Evolutionary conservation across 2,113 vertebrate genomes (phyloP), one percentile per base, ranked within the genome.

Genomic region (Polypterus senegalus): DNA sequence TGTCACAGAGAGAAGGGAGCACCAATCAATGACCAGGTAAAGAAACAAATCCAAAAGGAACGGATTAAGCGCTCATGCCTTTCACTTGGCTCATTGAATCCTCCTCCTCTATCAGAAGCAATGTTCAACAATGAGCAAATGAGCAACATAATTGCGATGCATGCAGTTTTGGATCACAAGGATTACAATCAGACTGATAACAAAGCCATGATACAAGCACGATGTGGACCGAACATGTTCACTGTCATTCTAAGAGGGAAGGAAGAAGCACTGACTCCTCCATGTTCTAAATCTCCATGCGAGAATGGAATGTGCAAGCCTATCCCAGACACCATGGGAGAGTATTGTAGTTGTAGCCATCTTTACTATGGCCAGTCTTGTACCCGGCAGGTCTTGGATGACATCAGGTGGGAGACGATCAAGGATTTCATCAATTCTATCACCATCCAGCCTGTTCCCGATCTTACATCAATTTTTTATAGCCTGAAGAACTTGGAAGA

Each of bases 401-500:
- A 54, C 46, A 46, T 62, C 7, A 46, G 55, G 45, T 62, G 53
- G 8, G 61, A 51, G 46, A 46, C 44, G 10, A 54, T 54, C 7
- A 52, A 62, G 47, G 46, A 27, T 9, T 45, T 52, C 46, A 51
- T 52, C 1, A 45, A 64, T 64, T 46, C 4, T 4, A 49, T 64
- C 10, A 10, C 59, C 55, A n/a, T 59, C 44, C 48, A 46, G 3
- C 63, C 63, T 6, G 63, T 64, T 5, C 63, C 56, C n/a, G 63
- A 64, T 52, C 43, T 64, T 8, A 47, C 63, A 47, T 43, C 44
- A 7, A 59, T 64, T 5, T 64, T 46, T 54, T 54, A 46, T 3
- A 59, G 57, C n/a, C 47, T 59, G 6, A 47, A 64, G 57, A 57
- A 53, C 7, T 52, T 64, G 57, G 47, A 53, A 52, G 49, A 64